phyloP scores from a whole-genome alignment of 2,113 vertebrate species.

The Nerophis ophidion region DNA sequence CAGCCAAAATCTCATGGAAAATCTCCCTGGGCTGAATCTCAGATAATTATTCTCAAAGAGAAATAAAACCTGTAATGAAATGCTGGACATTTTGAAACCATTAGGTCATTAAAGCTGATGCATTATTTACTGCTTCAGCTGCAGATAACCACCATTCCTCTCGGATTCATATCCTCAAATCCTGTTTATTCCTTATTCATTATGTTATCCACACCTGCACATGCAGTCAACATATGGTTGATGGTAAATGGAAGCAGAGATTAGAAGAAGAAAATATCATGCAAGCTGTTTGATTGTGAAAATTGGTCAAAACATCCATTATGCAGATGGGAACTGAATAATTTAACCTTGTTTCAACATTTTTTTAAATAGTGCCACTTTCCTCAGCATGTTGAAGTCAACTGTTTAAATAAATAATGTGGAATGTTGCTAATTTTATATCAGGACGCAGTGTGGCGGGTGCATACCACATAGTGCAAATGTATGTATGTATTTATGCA shows the following conservation, averaged over 20 bases:
- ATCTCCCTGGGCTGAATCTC: conserved; percentile 51
- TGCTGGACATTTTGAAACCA: conserved; percentile 63
- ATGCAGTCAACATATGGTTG: conserved; percentile 2
- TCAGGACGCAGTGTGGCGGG: neutral
- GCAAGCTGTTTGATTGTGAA: conserved; percentile 16
- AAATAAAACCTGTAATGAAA: conserved; percentile 59
- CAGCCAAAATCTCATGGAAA: conserved; percentile 53
- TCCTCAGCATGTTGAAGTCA: conserved; percentile 3
- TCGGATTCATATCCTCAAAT: conserved; percentile 23
- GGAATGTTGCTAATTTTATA: neutral
- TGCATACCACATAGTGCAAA: neutral
- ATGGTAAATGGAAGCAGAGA: conserved; percentile 16
- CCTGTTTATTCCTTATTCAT: conserved; percentile 37
- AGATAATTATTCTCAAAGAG: conserved; percentile 60
- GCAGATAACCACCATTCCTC: conserved; percentile 30
- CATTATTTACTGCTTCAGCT: conserved; percentile 71
- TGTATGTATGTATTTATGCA: conserved; percentile 22
- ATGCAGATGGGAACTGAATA: conserved; percentile 11
- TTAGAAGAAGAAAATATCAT: neutral
- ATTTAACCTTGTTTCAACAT: conserved; percentile 6
- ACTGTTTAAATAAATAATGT: conserved; percentile 3
- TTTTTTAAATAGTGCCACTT: conserved; percentile 8
- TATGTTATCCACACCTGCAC: conserved; percentile 21
- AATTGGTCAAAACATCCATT: conserved; percentile 8
- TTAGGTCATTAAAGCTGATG: conserved; percentile 69